Percentiles rank a stretch among this genome's conserved stretches.
Evolutionary conservation across 2,888 invertebrate genomes (phyloP).

Genomic region (Pycnomerus fuliginosus): DNA sequence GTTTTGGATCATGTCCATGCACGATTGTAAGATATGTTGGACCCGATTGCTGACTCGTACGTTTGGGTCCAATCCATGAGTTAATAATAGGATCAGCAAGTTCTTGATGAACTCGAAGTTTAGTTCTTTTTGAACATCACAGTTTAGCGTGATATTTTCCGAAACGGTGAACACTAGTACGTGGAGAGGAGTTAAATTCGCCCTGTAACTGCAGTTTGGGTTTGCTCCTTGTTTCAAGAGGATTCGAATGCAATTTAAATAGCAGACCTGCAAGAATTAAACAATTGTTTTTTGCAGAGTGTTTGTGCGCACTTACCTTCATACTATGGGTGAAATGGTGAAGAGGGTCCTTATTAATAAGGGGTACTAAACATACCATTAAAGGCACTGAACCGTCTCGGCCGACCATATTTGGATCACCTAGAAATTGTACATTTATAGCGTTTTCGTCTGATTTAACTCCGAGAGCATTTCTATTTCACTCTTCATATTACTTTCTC

Average conservation of each 20-base stretch:
- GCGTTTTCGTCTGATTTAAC: too few relatives aligned
- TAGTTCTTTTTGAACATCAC: slow-evolving; percentile 65
- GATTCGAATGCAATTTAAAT: slow-evolving; percentile 68
- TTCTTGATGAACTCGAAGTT: slow-evolving; percentile 72
- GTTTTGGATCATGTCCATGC: slow-evolving; percentile 68
- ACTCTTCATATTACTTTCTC: too few relatives aligned
- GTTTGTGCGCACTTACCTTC: slow-evolving; percentile 61
- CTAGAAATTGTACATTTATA: slow-evolving; percentile 41
- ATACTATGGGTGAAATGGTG: slow-evolving; percentile 72
- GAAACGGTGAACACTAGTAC: slow-evolving; percentile 70
- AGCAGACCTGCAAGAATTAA: slow-evolving; percentile 60
- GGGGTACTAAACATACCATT: slow-evolving; percentile 71
- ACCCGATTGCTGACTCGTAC: slow-evolving; percentile 61
- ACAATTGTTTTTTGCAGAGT: too few relatives aligned
- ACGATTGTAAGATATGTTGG: slow-evolving; percentile 70
- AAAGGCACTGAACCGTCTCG: slow-evolving; percentile 72
- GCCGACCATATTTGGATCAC: slow-evolving; percentile 68
- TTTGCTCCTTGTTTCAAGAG: slow-evolving; percentile 70
- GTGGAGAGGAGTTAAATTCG: slow-evolving; percentile 68
- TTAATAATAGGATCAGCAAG: slow-evolving; percentile 63
- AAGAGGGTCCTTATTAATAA: slow-evolving; percentile 72
- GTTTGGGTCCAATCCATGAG: slow-evolving; percentile 68
- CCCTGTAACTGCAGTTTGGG: slow-evolving; percentile 69
- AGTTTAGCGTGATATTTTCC: slow-evolving; percentile 68
- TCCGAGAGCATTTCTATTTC: too few relatives aligned